These are phyloP conservation scores for Dryobota labecula DNA, from an alignment of 2,888 invertebrate species.

Conservation along the genomic window DNA sequence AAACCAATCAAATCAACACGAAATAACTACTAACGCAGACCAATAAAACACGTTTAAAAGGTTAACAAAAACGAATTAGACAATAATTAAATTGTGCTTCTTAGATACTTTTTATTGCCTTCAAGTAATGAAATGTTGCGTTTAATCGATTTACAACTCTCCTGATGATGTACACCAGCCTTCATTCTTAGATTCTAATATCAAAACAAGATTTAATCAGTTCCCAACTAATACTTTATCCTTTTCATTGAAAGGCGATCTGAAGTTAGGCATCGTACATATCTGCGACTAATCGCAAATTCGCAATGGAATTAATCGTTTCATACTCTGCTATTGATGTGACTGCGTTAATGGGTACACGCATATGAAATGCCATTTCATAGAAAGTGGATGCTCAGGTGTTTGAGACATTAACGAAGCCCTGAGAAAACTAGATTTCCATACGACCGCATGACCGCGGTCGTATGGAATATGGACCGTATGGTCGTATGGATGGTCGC, in stretches of 20 bases:
- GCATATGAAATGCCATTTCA: conserved; percentile 7
- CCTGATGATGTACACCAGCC: conserved; percentile 5
- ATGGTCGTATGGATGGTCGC: too few species aligned
- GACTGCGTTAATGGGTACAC: conserved; percentile 5
- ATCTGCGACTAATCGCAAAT: conserved; percentile 27
- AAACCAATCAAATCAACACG: conserved; percentile 21
- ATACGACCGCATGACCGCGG: too few species aligned
- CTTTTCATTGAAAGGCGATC: conserved; percentile 59
- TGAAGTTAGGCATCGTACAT: conserved; percentile 38
- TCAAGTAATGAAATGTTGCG: conserved; percentile 31
- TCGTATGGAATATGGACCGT: too few species aligned
- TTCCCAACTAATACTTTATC: conserved; percentile 58
- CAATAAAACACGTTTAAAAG: conserved; percentile 9
- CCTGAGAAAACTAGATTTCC: too few species aligned
- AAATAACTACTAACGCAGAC: not conserved
- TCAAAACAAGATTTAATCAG: conserved; percentile 60
- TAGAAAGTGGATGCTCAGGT: conserved; percentile 38
- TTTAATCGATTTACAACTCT: conserved; percentile 25
- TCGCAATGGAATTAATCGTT: not conserved
- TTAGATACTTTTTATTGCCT: conserved; percentile 23
- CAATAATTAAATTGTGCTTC: conserved; percentile 39
- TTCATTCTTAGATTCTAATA: conserved; percentile 51
- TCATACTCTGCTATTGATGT: conserved; percentile 3
- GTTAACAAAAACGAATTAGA: conserved; percentile 20
- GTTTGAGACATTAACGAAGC: too few species aligned